These are phyloP conservation scores for Cephalopachus bancanus DNA, from an alignment of 2,797 vertebrate species.

Conservation along the genomic window DNA sequence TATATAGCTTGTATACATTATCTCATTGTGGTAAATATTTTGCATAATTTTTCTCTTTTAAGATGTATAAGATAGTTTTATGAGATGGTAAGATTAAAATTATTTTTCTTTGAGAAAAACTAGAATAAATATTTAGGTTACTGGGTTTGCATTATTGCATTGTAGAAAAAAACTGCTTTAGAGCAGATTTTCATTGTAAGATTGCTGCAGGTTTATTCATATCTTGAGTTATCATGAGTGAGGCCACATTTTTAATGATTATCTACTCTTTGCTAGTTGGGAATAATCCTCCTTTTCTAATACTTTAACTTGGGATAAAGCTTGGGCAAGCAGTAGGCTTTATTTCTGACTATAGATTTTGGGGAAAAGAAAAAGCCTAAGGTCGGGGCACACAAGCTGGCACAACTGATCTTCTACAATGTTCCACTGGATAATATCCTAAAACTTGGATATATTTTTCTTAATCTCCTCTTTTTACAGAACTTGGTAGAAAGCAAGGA, in stretches of 20 bases:
- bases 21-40: not conserved
- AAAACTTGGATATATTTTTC: not conserved
- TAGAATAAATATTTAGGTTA: not conserved
- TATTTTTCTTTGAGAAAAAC: not conserved
- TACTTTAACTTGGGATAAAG: not conserved
- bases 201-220: not conserved
- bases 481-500: not conserved
- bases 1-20: not conserved
- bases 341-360: not conserved
- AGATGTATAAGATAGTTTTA: not conserved
- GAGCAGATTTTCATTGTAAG: not conserved
- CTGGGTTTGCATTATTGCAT: not conserved
- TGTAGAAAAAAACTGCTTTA: not conserved
- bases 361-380: not conserved
- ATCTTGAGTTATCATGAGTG: not conserved
- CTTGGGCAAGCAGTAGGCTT: not conserved
- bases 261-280: not conserved
- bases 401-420: not conserved
- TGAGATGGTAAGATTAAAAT: not conserved
- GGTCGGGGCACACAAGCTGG: not conserved
- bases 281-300: not conserved
- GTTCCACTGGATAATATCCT: not conserved
- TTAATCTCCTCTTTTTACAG: not conserved
- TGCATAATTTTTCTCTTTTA: not conserved
- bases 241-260: not conserved